phyloP scores from a whole-genome alignment of 2,113 vertebrate genomes.

The Oryzias javanicus region DNA sequence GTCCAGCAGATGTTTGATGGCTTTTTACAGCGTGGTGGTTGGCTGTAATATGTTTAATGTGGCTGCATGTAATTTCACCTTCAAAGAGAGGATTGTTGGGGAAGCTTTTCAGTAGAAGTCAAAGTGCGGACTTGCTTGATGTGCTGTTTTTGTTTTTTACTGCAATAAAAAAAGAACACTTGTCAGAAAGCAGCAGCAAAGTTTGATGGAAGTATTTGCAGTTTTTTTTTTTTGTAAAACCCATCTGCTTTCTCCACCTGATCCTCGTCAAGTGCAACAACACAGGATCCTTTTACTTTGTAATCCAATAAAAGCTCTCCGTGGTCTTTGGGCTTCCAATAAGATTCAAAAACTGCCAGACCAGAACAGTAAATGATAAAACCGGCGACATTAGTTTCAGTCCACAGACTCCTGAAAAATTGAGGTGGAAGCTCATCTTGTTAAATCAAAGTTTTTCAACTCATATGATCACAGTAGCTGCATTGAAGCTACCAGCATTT shows the following conservation, averaged over 20 bases:
- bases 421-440: neutral
- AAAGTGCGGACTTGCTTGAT: no score
- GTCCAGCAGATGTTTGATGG: conserved; percentile 54
- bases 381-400: conserved; percentile 26
- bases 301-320: conserved; percentile 52
- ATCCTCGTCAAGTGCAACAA: conserved; percentile 41
- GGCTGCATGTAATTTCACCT: conserved; percentile 49
- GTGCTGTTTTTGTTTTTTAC: no score
- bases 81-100: conserved; percentile 19
- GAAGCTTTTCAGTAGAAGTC: no score
- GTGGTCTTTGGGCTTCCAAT: conserved; percentile 39
- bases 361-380: conserved; percentile 55
- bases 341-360: conserved; percentile 48
- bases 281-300: conserved; percentile 59
- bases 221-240: conserved; percentile 39
- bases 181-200: conserved; percentile 4
- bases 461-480: conserved; percentile 4
- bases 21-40: conserved; percentile 32
- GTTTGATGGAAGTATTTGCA: conserved; percentile 55
- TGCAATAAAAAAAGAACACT: no score
- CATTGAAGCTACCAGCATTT: conserved; percentile 4
- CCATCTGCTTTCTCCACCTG: conserved; percentile 56
- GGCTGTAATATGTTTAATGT: conserved; percentile 48
- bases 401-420: conserved; percentile 23
- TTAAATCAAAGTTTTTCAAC: conserved; percentile 6